Evolutionary conservation across 2,113 vertebrate species (phyloP).

Genomic region (Dipodomys merriami): DNA sequence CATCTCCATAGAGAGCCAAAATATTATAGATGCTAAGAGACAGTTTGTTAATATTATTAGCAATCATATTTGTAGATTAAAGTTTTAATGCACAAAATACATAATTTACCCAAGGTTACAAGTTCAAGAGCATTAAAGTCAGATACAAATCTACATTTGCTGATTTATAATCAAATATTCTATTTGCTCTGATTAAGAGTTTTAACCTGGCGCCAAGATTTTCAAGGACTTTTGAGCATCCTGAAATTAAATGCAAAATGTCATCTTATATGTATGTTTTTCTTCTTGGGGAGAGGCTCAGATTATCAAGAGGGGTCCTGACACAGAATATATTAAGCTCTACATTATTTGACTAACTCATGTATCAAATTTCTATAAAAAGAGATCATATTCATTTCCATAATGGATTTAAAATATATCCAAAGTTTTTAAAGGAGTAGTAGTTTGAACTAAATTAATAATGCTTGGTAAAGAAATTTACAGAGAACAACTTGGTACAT

Average conservation of each 20-base stretch:
- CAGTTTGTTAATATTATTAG: conserved; percentile 7
- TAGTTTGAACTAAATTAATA: conserved; percentile 45
- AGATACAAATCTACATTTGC: conserved; percentile 38
- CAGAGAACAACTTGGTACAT: neutral
- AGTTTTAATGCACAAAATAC: conserved; percentile 23
- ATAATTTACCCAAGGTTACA: conserved; percentile 58
- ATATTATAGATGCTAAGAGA: neutral
- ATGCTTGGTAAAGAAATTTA: conserved; percentile 43
- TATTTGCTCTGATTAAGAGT: conserved; percentile 45
- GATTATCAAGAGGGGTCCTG: conserved; percentile 48
- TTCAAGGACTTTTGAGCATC: conserved; percentile 46
- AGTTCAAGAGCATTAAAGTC: conserved; percentile 46
- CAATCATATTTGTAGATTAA: conserved; percentile 51
- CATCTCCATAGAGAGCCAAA: neutral
- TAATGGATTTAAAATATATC: conserved; percentile 58
- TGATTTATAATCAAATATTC: conserved; percentile 51
- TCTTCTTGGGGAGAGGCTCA: neutral
- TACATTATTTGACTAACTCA: conserved; percentile 9
- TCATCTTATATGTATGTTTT: conserved; percentile 37
- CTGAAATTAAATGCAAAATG: conserved; percentile 60
- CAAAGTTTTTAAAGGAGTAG: conserved; percentile 22
- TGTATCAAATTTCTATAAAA: conserved; percentile 9
- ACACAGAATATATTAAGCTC: conserved; percentile 49
- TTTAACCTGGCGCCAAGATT: conserved; percentile 56
- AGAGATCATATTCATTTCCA: conserved; percentile 41